phyloP scores from a whole-genome alignment of 2,797 vertebrate genomes.

The Sternarchorhynchus goeldii region DNA sequence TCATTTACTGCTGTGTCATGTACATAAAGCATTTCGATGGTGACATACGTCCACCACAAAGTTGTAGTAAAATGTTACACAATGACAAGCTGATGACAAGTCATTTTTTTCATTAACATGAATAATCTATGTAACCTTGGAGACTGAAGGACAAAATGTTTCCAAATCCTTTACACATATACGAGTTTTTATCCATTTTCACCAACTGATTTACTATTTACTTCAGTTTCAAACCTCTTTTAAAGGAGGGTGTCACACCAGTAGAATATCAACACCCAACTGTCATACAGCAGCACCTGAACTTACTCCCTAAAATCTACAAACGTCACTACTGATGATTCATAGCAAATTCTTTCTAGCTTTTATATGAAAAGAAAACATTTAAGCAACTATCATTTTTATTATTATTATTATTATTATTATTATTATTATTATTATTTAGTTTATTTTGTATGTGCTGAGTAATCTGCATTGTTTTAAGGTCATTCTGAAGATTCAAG shows the following conservation, averaged over 20 bases:
- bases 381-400: background rate
- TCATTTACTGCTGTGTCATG: constrained; percentile 29
- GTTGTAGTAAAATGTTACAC: constrained; percentile 47
- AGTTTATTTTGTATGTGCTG: background rate
- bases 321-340: background rate
- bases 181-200: constrained; percentile 58
- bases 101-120: constrained; percentile 72
- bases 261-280: background rate
- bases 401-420: background rate
- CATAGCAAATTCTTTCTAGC: no score
- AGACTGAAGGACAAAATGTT: constrained; percentile 73
- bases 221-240: background rate
- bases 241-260: background rate
- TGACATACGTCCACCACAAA: constrained; percentile 11
- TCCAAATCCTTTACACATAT: constrained; percentile 66
- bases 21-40: background rate
- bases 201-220: constrained; percentile 27
- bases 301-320: background rate
- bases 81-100: constrained; percentile 61
- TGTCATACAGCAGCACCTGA: background rate
- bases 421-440: background rate
- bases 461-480: background rate
- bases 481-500: background rate
- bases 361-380: no score
- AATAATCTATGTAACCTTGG: constrained; percentile 66